These are phyloP conservation scores for Apamea crenata DNA, from an alignment of 2,888 invertebrate species.

Conservation along the genomic window DNA sequence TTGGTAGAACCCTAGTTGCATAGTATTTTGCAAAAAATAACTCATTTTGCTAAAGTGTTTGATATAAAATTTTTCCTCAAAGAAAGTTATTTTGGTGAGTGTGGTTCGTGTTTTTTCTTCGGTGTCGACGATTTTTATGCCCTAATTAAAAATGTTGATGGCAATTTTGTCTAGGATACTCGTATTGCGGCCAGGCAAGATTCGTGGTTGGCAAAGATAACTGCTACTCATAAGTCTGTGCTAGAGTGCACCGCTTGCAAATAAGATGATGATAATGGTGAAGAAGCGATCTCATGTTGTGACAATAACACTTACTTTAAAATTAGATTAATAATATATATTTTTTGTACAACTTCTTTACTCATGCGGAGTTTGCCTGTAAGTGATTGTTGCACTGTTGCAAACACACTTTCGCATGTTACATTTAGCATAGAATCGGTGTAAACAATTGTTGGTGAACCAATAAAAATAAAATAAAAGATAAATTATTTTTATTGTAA, in stretches of 20 bases:
- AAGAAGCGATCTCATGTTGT: background rate
- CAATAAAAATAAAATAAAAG: too few relatives aligned
- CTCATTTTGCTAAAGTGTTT: background rate
- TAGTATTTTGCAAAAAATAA: background rate
- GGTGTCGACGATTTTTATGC: background rate
- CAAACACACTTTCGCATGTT: too few relatives aligned
- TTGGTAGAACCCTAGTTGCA: background rate
- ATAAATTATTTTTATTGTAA: too few relatives aligned
- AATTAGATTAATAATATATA: too few relatives aligned
- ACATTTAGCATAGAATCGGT: too few relatives aligned
- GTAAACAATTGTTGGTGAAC: too few relatives aligned
- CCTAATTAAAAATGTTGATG: background rate
- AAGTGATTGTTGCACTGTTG: too few relatives aligned
- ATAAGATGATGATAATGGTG: background rate
- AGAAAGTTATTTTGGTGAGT: background rate
- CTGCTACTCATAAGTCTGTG: background rate
- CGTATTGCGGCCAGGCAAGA: background rate
- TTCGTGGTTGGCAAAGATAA: background rate
- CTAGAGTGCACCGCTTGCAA: background rate
- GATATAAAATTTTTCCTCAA: background rate
- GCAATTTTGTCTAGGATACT: background rate
- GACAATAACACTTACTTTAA: too few relatives aligned
- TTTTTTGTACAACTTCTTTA: too few relatives aligned
- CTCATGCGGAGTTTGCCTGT: too few relatives aligned
- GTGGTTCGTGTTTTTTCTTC: background rate